Percentiles rank a stretch among this genome's conserved stretches.
phyloP scores from a whole-genome alignment of 23 tunicate genomes.

The Botrylloides violaceus region DNA sequence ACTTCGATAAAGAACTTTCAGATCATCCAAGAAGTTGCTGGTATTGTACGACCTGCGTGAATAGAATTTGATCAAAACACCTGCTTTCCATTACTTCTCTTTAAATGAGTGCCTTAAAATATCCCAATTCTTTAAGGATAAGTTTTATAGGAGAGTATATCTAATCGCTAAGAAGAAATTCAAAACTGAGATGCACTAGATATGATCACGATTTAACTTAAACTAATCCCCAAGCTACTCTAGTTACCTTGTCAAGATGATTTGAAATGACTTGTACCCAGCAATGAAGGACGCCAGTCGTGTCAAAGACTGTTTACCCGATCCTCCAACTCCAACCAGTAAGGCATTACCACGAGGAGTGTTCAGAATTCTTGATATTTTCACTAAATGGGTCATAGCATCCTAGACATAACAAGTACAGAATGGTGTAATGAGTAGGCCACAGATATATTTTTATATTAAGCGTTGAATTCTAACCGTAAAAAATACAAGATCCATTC shows the following conservation, averaged over 20 bases:
- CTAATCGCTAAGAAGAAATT: too few relatives aligned
- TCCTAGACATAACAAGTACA: conserved; percentile 32
- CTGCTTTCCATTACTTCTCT: background rate
- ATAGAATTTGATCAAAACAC: background rate
- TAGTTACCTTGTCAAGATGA: conserved; percentile 74
- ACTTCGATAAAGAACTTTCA: conserved; percentile 72
- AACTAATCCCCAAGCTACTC: too few relatives aligned
- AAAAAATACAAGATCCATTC: conserved; percentile 93
- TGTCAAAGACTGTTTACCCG: conserved; percentile 90
- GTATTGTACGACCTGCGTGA: conserved; percentile 56
- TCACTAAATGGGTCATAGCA: conserved; percentile 90
- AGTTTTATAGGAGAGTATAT: too few relatives aligned
- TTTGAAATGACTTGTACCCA: conserved; percentile 87
- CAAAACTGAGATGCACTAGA: too few relatives aligned
- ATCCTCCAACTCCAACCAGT: conserved; percentile 91
- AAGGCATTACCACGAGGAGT: conserved; percentile 92
- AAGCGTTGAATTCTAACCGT: conserved; percentile 21
- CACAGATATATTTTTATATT: background rate
- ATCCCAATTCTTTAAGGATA: background rate
- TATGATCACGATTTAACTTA: too few relatives aligned
- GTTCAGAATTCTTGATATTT: conserved; percentile 81
- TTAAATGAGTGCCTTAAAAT: background rate
- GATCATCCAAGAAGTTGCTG: conserved; percentile 88
- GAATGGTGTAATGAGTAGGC: background rate
- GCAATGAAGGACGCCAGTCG: conserved; percentile 69